A percentile compares a stretch with the other conserved stretches of the same genome.
These are phyloP conservation scores for Zaprionus tsacasi DNA, from an alignment of 1,140 invertebrate genomes.

Conservation along the genomic window DNA sequence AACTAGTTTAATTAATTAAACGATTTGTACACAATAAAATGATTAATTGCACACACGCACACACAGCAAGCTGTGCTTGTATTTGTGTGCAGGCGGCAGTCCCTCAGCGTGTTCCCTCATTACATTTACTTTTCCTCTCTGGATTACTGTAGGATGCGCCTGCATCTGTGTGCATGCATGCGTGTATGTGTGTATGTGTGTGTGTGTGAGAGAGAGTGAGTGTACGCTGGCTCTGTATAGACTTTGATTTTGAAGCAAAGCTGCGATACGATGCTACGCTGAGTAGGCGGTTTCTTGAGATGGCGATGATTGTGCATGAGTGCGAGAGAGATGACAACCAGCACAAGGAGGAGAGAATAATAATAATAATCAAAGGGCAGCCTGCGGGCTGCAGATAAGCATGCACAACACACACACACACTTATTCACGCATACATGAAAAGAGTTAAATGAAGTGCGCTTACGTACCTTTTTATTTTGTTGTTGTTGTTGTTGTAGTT, in stretches of 20 bases:
- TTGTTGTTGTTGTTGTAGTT: constrained; percentile 2
- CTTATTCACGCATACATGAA: constrained; percentile 8
- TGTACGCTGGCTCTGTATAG: constrained; percentile 3
- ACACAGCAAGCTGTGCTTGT: neutral
- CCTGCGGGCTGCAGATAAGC: constrained; percentile 43
- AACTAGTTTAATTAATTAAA: constrained; percentile 50
- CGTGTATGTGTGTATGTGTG: neutral
- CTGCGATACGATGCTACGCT: constrained; percentile 25
- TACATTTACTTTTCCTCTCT: constrained; percentile 18
- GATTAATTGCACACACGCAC: constrained; percentile 37
- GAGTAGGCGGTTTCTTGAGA: constrained; percentile 44
- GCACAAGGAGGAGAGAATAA: constrained; percentile 25
- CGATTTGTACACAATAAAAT: constrained; percentile 49
- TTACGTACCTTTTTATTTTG: constrained; percentile 6
- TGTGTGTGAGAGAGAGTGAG: constrained; percentile 30
- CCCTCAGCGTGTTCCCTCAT: constrained; percentile 23
- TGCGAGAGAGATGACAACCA: constrained; percentile 9
- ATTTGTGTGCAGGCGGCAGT: constrained; percentile 7
- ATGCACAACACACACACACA: constrained; percentile 8
- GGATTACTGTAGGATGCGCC: constrained; percentile 33
- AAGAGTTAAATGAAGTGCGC: constrained; percentile 42
- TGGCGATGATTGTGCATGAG: constrained; percentile 7
- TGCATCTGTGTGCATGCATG: neutral
- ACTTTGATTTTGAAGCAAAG: constrained; percentile 44
- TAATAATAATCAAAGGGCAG: constrained; percentile 48